Evolutionary conservation across 1,140 invertebrate species (phyloP), one percentile per base, ranked within the genome.

Genomic region (Prorops nasuta): DNA sequence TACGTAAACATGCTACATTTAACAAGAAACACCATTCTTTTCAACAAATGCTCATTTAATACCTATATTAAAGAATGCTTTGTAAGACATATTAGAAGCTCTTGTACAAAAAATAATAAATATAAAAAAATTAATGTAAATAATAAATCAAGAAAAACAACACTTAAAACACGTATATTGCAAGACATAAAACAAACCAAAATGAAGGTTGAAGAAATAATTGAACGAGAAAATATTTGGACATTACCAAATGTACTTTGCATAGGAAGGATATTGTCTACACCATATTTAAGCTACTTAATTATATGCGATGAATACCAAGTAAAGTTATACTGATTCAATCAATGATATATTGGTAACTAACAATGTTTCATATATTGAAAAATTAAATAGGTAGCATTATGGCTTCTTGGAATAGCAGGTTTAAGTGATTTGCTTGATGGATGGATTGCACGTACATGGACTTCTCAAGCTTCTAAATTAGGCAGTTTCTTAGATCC

Each of bases 401-500:
- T 78, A 34, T 77, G 65, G 55, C 18, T 78, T 14, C 49, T 78
- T 38, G 66, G 59, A 43, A 60, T 78, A 45, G 72, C 73, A 56
- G 69, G 64, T 57, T 42, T 69, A 36, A 73, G 64, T 63, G 80
- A 74, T 55, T 55, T 82, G 76, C 49, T 76, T 35, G 96, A 98
- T 84, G 96, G 96, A 18, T 96, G 89, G 84, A 97, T 98, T 67
- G 96, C 96, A 9, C 83, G 96, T 42, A 90, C 87, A 42, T 97
- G 92, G 84, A 83, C 86, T 41, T 89, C 87, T 40, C 96, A 98
- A 73, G 86, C 90, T 12, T 92, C 94, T 19, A 91, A 90, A 69
- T 83, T 96, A 56, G 96, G 96, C 6, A 94, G 92, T 54, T 95
- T 96, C 69, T 68, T 98, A n/a, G 96, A 98, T 77, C 96, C 96